These are phyloP conservation scores for Chionoecetes opilio DNA, from an alignment of 1,140 invertebrate genomes.

Conservation along the genomic window DNA sequence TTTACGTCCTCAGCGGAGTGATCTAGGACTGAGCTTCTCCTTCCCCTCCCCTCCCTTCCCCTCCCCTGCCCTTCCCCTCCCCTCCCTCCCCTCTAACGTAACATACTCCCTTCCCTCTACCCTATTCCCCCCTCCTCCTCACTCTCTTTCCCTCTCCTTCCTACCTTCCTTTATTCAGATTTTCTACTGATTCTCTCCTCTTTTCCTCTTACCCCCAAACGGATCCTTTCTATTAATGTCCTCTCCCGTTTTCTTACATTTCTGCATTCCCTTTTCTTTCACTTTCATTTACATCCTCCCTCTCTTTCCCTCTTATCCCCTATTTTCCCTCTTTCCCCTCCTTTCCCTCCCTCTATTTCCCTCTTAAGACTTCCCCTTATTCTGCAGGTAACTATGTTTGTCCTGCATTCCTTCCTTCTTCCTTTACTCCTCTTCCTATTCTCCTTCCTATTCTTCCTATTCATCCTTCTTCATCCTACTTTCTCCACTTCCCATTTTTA, in stretches of 20 bases:
- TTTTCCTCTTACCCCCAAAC: not conserved
- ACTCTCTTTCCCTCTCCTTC: not conserved
- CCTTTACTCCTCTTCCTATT: not conserved
- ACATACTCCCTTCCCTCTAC: not conserved
- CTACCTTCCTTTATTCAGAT: not conserved
- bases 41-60: no score
- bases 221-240: not conserved
- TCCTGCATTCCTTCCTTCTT: not conserved
- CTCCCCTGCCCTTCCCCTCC: not conserved
- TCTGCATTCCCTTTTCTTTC: not conserved
- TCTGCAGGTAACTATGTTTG: not conserved
- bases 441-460: not conserved
- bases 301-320: not conserved
- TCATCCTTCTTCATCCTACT: not conserved
- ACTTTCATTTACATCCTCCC: not conserved
- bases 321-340: not conserved
- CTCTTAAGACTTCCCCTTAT: not conserved
- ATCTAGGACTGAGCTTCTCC: not conserved
- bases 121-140: not conserved
- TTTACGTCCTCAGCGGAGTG: not conserved
- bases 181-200: not conserved
- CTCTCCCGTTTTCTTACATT: not conserved
- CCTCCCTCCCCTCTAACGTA: not conserved
- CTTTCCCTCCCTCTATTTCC: not conserved
- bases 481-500: no score